Base-by-base conservation (phyloP, 2,797 vertebrate genomes). In the Sebastes paucispinis region DNA sequence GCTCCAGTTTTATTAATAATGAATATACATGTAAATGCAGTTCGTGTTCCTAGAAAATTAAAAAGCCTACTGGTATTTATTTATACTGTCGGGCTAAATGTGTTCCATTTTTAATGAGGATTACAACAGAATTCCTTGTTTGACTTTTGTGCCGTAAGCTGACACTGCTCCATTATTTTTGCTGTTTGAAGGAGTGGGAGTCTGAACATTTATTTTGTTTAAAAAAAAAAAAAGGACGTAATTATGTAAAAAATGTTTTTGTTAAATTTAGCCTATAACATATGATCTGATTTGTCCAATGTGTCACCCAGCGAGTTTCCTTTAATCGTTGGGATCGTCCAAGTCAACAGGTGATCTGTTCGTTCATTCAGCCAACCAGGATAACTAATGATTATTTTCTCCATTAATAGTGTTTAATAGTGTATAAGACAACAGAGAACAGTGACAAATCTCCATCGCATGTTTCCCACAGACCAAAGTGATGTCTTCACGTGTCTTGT, bases 291-390 rank as follows among this genome's bases (percentile, higher is more conserved):
- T 67, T 31, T 47, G 25, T 24, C 29, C 7, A 52, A 71, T 32
- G 25, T 57, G 47, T 75, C 39, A 10, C 10, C 4, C 14, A 2
- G 62, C 52, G 11, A 32, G 47, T 82, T 69, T 71, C 11, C 16
- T 58, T 73, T 55, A 8, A 60, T 39, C 18, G 24, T n/a, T 36
- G 52, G 57, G 4, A 57, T 69, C 10, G 73, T 77, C 27, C 18
- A 75, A 85, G 72, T 83, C 79, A 92, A 91, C 91, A 92, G 84
- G 81, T 90, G 84, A 89, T 8, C 18, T n/a, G 9, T 16, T 73
- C 29, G 25, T 43, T 32, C 4, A 1, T 22, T 57, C 32, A 68
- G 8, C 18, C 27, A 4, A 20, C 47, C 20, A 52, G 47, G 47
- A 29, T 1, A 70, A 22, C 27, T 2, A 55, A 60, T 9, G 2